Base-by-base conservation (phyloP, 2,797 vertebrate genomes). In the Hydrocynus forskahlii region DNA sequence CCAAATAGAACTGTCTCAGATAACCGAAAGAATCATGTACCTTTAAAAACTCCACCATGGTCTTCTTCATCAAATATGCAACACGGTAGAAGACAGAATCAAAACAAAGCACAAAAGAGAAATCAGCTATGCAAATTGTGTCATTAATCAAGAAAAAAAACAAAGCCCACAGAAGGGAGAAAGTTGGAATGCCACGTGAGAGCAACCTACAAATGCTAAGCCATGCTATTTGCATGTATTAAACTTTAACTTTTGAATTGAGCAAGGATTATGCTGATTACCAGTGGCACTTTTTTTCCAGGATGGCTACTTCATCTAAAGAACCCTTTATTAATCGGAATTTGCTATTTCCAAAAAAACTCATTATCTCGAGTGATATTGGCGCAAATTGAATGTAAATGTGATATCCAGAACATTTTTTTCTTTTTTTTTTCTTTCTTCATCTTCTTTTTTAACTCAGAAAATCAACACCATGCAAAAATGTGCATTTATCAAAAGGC, bases 171-270 rank as follows among this genome's bases (percentile, higher is more conserved):
- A 68, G 67, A 78, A 52, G 79, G 57, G 43, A 77, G 70, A 68
- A 82, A 81, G 72, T 71, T 60, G 73, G 85, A 81, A 66, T 88
- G 83, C 85, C 83, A 80, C 67, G 62, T 81, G 80, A 89, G 89
- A 87, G 87, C 86, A 87, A 92, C 90, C 77, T 29, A 83, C 86
- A 88, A 81, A 91, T 88, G 81, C 75, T 88, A 85, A 86, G 81
- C 86, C 72, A 43, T 87, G 85, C 85, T 88, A 92, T 94, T 92
- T 94, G 91, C 92, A 93, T 93, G 90, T 91, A 94, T 94, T 94
- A 92, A 92, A 92, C 89, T 92, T 92, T 92, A 86, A 90, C 86
- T 86, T 84, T 88, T 79, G 86, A 88, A 89, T 79, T 86, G 87
- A 86, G 80, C 85, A 79, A 86, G 89, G 88, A 83, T 83, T 86